Base-by-base conservation (phyloP, 2,797 vertebrate species). In the Lacerta bilineata region DNA sequence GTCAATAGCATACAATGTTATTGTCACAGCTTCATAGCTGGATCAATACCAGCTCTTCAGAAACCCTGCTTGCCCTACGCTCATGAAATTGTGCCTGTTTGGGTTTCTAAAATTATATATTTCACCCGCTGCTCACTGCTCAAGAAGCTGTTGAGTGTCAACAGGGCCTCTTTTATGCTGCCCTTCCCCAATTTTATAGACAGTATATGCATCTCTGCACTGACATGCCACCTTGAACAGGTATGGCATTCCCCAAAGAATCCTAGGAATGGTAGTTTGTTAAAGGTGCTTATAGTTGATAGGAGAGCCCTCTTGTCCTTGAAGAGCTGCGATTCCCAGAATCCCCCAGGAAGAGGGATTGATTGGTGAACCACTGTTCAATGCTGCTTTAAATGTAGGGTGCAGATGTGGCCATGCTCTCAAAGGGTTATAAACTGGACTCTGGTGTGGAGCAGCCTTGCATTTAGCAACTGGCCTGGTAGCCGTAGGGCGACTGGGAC, bases 1-100 rank as follows among this genome's bases (percentile, higher is more conserved):
- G 98, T 98, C 98, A 97, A 98, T 98, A 98, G 91, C 97, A 96
- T 97, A 97, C 97, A 97, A 98, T 98, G 98, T 98, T 98, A 97
- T 97, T 97, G 97, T 97, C 95, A 91, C 96, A 96, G 97, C 96
- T 97, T 97, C 95, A 89, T 96, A 96, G 97, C 95, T 96, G 95
- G 96, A 98, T 99, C 98, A 97, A 99, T 99, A 96, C 84, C 80
- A 81, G 94, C 96, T 96, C 97, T 98, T 98, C 96, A 94, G 95
- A 95, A 95, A 93, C 92, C 84, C 64, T 83, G 87, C 83, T 90
- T 93, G 86, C 80, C 1, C 39, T 86, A 71, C 3, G 87, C 86
- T 91, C 87, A 94, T 93, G 91, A 95, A 95, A 93, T 84, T 61
- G 77, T 92, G 90, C 91, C 92, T 91, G 96, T 95, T 96, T 93